Percentiles rank a stretch among this genome's conserved stretches.
Conservation (phyloP, 2,797 vertebrate genomes). For the Mormyrus proboscirostris region DNA sequence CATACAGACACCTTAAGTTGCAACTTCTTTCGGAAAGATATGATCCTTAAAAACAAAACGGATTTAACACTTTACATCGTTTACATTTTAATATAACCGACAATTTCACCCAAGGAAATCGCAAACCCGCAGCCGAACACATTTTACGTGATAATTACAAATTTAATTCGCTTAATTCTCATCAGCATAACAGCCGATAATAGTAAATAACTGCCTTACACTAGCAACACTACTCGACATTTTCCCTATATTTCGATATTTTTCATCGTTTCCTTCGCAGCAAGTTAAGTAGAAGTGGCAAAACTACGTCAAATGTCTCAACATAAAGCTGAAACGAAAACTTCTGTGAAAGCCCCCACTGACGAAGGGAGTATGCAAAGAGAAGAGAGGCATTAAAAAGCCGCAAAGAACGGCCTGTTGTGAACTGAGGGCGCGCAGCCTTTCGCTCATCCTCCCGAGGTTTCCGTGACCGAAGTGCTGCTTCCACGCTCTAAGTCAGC, state of each 20-base stretch:
- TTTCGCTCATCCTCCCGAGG: not conserved
- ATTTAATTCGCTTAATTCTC: not conserved
- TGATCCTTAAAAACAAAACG: not conserved
- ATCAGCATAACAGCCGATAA: not conserved
- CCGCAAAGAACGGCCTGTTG: not conserved
- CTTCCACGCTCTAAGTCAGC: not conserved
- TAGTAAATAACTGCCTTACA: not conserved
- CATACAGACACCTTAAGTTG: not conserved
- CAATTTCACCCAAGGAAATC: not conserved
- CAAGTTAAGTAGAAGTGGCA: not conserved
- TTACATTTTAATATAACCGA: not conserved
- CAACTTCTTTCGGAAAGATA: not conserved
- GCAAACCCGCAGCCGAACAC: not conserved
- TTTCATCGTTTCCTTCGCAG: not conserved
- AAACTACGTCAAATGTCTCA: not conserved
- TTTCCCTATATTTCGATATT: not conserved
- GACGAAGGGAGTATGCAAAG: not conserved
- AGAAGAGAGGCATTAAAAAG: not conserved
- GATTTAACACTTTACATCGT: not conserved
- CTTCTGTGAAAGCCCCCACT: not conserved
- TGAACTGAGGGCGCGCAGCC: not conserved
- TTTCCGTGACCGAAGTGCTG: not conserved
- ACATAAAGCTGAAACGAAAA: not conserved
- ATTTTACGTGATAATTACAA: not conserved
- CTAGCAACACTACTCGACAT: not conserved